phyloP scores from a whole-genome alignment of 2,797 vertebrate species.

The Lophura swinhoii region DNA sequence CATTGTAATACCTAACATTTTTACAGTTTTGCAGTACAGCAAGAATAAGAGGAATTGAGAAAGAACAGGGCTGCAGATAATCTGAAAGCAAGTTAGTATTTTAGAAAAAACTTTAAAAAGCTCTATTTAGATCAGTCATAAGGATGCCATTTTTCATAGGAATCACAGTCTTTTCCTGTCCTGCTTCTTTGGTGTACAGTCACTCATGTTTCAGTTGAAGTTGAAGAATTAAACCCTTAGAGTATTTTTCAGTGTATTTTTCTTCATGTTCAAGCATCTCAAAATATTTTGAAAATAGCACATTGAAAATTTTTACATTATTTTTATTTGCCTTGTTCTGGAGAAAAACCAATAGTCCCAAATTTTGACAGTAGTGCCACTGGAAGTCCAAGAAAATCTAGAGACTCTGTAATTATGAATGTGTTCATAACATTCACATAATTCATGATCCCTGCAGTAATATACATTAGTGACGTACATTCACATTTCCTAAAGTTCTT shows the following conservation, averaged over 20 bases:
- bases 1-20: neutral
- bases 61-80: neutral
- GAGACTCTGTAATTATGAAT: neutral
- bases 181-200: neutral
- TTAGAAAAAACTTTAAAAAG: neutral
- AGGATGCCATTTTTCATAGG: neutral
- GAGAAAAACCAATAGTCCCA: neutral
- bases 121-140: neutral
- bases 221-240: neutral
- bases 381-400: neutral
- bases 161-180: neutral
- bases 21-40: neutral
- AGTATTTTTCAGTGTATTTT: neutral
- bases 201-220: neutral
- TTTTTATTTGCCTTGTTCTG: neutral
- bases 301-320: neutral
- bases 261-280: neutral
- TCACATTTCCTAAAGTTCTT: neutral
- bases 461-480: neutral
- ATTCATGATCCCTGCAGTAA: neutral
- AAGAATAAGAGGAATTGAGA: neutral
- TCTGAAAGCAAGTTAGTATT: neutral
- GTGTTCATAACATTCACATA: neutral
- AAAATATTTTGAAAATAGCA: neutral
- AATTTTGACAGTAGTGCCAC: accelerated